phyloP scores from a whole-genome alignment of 1,140 invertebrate species.

The Meloidogyne hapla region DNA sequence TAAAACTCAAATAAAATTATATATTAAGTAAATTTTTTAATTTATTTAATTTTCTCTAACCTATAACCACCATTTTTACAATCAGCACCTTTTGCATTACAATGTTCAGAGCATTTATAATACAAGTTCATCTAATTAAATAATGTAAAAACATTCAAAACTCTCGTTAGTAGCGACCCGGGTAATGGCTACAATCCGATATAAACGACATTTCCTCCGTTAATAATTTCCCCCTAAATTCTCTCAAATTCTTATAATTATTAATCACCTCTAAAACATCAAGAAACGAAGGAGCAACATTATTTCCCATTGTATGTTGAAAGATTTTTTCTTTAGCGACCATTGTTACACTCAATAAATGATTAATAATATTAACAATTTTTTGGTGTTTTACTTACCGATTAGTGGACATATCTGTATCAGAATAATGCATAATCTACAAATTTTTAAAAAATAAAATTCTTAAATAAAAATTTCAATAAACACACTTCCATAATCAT shows the following conservation, averaged over 20 bases:
- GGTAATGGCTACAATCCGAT: no score
- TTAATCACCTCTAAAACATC: constrained; percentile 29
- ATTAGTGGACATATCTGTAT: constrained; percentile 29
- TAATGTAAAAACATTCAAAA: no score
- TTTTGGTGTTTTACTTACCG: background rate
- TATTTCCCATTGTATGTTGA: constrained; percentile 48
- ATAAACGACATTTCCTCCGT: no score
- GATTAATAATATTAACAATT: background rate
- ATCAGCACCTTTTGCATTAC: background rate
- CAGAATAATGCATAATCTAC: constrained; percentile 43
- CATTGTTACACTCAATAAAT: constrained; percentile 30
- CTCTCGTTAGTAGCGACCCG: no score
- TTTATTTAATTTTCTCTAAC: no score
- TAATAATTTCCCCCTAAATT: background rate
- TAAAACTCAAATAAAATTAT: no score
- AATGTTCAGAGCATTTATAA: constrained; percentile 34
- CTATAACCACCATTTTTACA: constrained; percentile 45
- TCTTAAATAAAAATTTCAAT: background rate
- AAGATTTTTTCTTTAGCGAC: constrained; percentile 29
- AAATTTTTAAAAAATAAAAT: background rate
- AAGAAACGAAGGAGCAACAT: constrained; percentile 39
- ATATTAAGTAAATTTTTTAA: no score
- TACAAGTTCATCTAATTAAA: constrained; percentile 38
- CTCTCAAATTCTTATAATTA: background rate
- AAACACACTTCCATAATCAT: constrained; percentile 41